These are phyloP conservation scores for Dione juno DNA, from an alignment of 2,888 invertebrate species.

Conservation along the genomic window DNA sequence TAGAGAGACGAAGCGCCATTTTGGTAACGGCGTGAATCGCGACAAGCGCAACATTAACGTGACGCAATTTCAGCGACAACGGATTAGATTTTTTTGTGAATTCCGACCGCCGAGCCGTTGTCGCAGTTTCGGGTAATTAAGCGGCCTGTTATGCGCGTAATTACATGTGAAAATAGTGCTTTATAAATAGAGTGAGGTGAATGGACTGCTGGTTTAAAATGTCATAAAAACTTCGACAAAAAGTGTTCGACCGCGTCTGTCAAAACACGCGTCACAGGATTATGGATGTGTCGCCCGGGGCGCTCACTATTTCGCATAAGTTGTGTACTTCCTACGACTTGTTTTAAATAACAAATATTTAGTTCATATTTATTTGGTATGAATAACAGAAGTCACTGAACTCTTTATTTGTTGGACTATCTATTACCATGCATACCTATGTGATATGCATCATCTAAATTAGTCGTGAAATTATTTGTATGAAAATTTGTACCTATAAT, in stretches of 20 bases:
- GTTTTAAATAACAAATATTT: slow-evolving; percentile 16
- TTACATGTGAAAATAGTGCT: slow-evolving; percentile 74
- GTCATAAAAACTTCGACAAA: slow-evolving; percentile 64
- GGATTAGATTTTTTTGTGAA: slow-evolving; percentile 66
- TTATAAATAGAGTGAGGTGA: slow-evolving; percentile 63
- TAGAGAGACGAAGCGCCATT: slow-evolving; percentile 69
- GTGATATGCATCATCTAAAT: neutral
- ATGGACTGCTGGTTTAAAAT: slow-evolving; percentile 55
- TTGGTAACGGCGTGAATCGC: slow-evolving; percentile 52
- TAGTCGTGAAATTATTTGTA: neutral
- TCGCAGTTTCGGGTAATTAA: slow-evolving; percentile 77
- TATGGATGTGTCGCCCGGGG: slow-evolving; percentile 76
- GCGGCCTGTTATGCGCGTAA: slow-evolving; percentile 73
- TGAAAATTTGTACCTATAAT: neutral
- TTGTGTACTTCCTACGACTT: slow-evolving; percentile 19
- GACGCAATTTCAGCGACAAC: slow-evolving; percentile 68
- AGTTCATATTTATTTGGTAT: slow-evolving; percentile 8
- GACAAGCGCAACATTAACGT: slow-evolving; percentile 60
- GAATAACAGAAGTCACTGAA: slow-evolving; percentile 18
- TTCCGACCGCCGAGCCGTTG: slow-evolving; percentile 59
- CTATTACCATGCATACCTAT: neutral
- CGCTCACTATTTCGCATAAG: slow-evolving; percentile 44
- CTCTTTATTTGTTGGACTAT: slow-evolving; percentile 6
- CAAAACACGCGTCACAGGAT: slow-evolving; percentile 80
- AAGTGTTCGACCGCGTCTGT: slow-evolving; percentile 66